These are phyloP conservation scores for Drusus annulatus DNA, from an alignment of 1,140 invertebrate genomes.

Conservation along the genomic window DNA sequence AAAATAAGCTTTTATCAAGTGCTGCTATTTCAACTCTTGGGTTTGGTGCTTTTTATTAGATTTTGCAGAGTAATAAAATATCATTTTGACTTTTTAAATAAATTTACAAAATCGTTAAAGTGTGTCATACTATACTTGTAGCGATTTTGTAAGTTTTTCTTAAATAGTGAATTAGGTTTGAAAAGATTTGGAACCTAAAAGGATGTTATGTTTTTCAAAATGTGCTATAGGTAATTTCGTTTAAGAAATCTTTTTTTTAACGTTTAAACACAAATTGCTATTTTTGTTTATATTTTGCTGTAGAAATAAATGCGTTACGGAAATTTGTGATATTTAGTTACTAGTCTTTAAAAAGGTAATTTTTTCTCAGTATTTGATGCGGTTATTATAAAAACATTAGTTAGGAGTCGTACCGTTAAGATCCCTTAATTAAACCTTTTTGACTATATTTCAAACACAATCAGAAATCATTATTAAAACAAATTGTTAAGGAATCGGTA, in stretches of 20 bases:
- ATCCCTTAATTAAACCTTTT: neutral
- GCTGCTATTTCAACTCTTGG: no score
- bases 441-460: neutral
- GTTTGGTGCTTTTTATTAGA: no score
- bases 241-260: neutral
- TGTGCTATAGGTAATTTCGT: neutral
- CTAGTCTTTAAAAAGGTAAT: constrained; percentile 37
- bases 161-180: no score
- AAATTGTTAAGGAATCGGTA: no score
- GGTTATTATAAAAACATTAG: neutral
- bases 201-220: constrained; percentile 10
- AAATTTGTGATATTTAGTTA: constrained; percentile 37
- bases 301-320: constrained; percentile 8
- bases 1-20: no score
- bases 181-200: neutral
- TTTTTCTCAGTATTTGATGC: constrained; percentile 16
- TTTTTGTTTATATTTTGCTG: constrained; percentile 2
- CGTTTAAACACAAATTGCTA: neutral
- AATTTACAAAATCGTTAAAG: no score
- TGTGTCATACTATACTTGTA: no score
- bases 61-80: no score
- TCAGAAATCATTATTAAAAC: no score
- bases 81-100: no score
- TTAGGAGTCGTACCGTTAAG: neutral
- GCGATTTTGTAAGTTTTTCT: no score